These are phyloP conservation scores for Sphaeridia pumilis DNA, from an alignment of 2,888 invertebrate genomes.

Conservation along the genomic window DNA sequence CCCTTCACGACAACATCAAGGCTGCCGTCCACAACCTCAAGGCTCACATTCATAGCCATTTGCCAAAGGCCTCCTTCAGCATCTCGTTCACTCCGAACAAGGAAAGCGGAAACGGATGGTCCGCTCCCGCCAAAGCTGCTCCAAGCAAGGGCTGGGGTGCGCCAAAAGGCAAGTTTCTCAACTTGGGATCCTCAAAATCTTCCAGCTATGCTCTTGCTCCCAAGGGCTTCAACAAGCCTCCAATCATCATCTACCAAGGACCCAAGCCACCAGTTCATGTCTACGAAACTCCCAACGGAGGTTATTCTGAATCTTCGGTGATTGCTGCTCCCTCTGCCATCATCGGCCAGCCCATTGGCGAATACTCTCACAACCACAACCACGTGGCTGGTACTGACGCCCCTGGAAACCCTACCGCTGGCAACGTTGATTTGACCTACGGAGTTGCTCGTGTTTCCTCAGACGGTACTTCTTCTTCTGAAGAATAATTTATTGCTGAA, in stretches of 20 bases:
- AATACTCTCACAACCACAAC: neutral
- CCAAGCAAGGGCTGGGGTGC: neutral
- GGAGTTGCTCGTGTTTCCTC: slow-evolving; percentile 18
- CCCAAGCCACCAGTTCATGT: slow-evolving; percentile 40
- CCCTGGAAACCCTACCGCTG: slow-evolving; percentile 12
- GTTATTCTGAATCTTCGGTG: slow-evolving; percentile 3
- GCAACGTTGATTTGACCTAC: slow-evolving; percentile 23
- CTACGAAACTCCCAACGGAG: slow-evolving; percentile 37
- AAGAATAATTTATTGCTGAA: too few species aligned
- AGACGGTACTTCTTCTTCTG: slow-evolving; percentile 15
- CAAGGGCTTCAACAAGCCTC: slow-evolving; percentile 38
- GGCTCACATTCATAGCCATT: neutral
- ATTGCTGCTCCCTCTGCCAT: neutral
- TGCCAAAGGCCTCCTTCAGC: slow-evolving; percentile 3
- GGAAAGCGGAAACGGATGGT: neutral
- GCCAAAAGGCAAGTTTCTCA: too few species aligned
- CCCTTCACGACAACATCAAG: too few species aligned
- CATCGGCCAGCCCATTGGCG: neutral
- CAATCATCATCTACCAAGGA: slow-evolving; percentile 39
- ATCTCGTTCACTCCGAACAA: slow-evolving; percentile 14
- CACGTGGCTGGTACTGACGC: slow-evolving; percentile 15
- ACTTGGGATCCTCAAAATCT: neutral
- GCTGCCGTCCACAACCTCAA: too few species aligned
- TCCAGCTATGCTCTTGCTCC: slow-evolving; percentile 33
- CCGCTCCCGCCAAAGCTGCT: neutral